Evolutionary conservation across 1,140 invertebrate genomes (phyloP), one percentile per base, ranked within the genome.

Genomic region (Bradysia coprophila): DNA sequence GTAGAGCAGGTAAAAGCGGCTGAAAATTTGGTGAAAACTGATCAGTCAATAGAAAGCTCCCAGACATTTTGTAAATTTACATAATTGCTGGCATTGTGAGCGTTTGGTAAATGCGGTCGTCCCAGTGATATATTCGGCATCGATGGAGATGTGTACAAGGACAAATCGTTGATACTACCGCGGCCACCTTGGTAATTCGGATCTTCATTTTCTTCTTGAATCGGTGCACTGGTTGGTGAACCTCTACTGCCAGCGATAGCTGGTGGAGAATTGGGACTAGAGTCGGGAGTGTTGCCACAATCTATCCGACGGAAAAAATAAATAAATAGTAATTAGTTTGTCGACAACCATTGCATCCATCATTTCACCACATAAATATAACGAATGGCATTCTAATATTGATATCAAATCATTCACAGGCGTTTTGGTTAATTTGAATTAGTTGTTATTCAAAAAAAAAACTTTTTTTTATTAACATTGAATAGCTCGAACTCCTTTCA

Each of bases 81-180:
- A 38, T 38, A 38, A 4, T 16, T 18, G 18, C 21, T n/a, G 13
- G 13, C 24, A 19, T 18, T 38, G 18, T 39, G 38, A 43, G 53
- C 45, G 48, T 58, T 57, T 24, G 67, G 63, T 50, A 72, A 71
- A 53, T 81, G 78, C 45, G 87, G 86, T 55, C 83, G 69, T 31
- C 87, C 90, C 45, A 95, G 66, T 31, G 89, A 92, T 52, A 96
- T 95, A 66, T 95, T 95, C 45, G 92, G 90, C 77, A 95, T 78
- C 49, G 90, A 94, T 28, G 91, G 90, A 50, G 86, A 91, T 51
- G 86, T 90, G 64, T 94, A 95, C 11, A 95, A 65, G 22, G 78
- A 78, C 59, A 71, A 54, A 46, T 72, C 69, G 38, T 65, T 57
- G 42, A 62, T 57, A 48, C 52, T 60, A 46, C 55, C 56, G 5